phyloP scores from a whole-genome alignment of 2,797 vertebrate genomes.

The Sylvia borin region DNA sequence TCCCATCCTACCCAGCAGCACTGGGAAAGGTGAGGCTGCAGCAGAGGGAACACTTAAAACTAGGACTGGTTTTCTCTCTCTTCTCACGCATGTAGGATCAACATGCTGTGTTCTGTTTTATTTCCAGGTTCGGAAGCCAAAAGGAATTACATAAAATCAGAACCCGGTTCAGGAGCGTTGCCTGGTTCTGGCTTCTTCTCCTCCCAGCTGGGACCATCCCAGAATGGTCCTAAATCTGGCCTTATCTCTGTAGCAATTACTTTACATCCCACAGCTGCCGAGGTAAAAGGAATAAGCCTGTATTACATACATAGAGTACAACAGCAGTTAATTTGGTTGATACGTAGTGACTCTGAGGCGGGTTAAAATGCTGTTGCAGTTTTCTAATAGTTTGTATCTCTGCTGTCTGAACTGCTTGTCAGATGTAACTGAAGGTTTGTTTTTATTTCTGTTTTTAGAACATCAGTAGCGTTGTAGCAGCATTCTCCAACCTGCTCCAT shows the following conservation, averaged over 20 bases:
- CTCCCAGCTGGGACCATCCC: slow-evolving; percentile 83
- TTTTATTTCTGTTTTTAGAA: slow-evolving; percentile 79
- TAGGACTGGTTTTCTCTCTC: too few species aligned
- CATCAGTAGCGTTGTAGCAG: slow-evolving; percentile 92
- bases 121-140: slow-evolving; percentile 86
- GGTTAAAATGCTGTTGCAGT: background rate
- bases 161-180: slow-evolving; percentile 80
- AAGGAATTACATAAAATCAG: slow-evolving; percentile 90
- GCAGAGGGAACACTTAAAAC: background rate
- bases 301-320: background rate
- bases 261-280: slow-evolving; percentile 92
- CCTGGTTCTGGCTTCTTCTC: slow-evolving; percentile 82
- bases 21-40: slow-evolving; percentile 85
- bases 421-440: background rate
- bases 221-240: slow-evolving; percentile 89
- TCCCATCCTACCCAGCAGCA: slow-evolving; percentile 91
- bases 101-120: background rate
- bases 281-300: slow-evolving; percentile 80
- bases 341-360: background rate
- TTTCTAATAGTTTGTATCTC: background rate
- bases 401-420: background rate
- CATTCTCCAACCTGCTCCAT: slow-evolving; percentile 93
- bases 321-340: background rate
- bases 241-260: slow-evolving; percentile 98
- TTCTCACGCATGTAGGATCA: background rate